These are phyloP conservation scores for Bolinopsis microptera DNA, from an alignment of 37 sponge, comb jelly and placozoan genomes.

Conservation along the genomic window DNA sequence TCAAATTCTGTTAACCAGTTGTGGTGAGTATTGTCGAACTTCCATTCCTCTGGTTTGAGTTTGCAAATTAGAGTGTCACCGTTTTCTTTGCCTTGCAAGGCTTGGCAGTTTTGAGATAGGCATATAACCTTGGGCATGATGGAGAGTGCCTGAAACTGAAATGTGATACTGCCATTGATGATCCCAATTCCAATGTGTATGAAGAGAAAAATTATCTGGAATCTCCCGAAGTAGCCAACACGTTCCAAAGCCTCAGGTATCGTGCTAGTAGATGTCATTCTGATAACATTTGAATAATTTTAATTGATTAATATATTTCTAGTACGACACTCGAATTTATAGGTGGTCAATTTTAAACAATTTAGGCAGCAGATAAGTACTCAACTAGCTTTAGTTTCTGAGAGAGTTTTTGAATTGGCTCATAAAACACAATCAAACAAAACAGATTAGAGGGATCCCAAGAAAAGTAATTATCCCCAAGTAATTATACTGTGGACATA, in stretches of 20 bases:
- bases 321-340: too few relatives aligned
- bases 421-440: too few relatives aligned
- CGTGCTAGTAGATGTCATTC: background rate
- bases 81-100: background rate
- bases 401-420: too few relatives aligned
- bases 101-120: background rate
- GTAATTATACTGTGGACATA: too few relatives aligned
- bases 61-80: background rate
- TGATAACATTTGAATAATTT: too few relatives aligned
- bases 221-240: background rate
- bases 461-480: too few relatives aligned
- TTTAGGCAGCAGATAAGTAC: too few relatives aligned
- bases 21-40: background rate
- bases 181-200: background rate
- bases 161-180: background rate
- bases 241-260: background rate
- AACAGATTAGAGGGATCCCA: too few relatives aligned
- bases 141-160: background rate
- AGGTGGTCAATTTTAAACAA: too few relatives aligned
- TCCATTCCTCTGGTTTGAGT: background rate
- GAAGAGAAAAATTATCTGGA: background rate
- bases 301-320: too few relatives aligned
- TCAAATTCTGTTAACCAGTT: conserved; percentile 20
- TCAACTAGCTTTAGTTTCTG: too few relatives aligned
- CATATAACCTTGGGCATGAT: background rate